These are phyloP conservation scores for Nemurella pictetii DNA, from an alignment of 2,888 invertebrate species.

Conservation along the genomic window DNA sequence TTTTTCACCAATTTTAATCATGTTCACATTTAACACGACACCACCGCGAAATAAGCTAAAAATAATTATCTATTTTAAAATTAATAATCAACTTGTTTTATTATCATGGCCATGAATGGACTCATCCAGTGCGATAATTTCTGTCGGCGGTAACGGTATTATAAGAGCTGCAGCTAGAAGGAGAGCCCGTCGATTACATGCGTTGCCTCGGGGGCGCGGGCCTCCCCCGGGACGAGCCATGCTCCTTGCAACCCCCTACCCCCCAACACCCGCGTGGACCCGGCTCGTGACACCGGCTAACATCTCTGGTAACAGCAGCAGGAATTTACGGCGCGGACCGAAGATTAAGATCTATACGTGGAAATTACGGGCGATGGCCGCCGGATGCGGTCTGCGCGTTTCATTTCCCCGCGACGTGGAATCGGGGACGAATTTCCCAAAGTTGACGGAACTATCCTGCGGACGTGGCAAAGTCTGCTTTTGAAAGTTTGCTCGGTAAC, in stretches of 20 bases:
- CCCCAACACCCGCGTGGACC: neutral
- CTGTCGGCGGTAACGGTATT: neutral
- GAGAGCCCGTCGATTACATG: slow-evolving; percentile 39
- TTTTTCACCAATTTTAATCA: neutral
- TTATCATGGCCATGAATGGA: no score
- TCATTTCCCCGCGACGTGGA: neutral
- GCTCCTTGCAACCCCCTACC: slow-evolving; percentile 1
- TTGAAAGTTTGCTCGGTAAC: neutral
- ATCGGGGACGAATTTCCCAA: neutral
- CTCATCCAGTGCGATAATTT: no score
- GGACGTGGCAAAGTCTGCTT: neutral
- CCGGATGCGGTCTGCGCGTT: neutral
- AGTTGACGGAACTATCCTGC: neutral
- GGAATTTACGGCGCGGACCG: slow-evolving; percentile 17
- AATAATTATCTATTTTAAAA: neutral
- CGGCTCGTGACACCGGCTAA: slow-evolving; percentile 34
- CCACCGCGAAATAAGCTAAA: neutral
- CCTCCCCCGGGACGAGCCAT: neutral
- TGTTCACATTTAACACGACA: neutral
- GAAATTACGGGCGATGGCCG: neutral
- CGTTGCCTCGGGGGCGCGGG: slow-evolving; percentile 27
- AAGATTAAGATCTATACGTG: slow-evolving; percentile 16
- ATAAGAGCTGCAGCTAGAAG: neutral
- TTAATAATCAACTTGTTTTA: neutral
- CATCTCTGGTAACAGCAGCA: slow-evolving; percentile 27